Evolutionary conservation across 1,140 invertebrate species (phyloP).

Genomic region (Notospermus geniculatus): DNA sequence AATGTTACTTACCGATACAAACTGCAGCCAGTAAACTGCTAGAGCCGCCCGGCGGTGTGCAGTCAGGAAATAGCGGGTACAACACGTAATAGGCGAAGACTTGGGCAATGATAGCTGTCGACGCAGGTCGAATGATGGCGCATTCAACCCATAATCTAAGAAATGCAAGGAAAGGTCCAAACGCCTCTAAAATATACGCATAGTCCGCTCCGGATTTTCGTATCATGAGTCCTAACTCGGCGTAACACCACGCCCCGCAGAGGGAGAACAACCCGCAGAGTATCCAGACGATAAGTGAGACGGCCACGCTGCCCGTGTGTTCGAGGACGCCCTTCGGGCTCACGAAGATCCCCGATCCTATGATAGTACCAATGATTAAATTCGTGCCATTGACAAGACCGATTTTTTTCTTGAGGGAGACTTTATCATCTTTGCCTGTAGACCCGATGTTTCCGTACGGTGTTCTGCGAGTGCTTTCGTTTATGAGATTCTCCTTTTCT

Average conservation of each 20-base stretch:
- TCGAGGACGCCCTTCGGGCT: constrained; percentile 86
- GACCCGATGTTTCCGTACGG: too few relatives aligned
- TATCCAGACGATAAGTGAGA: constrained; percentile 80
- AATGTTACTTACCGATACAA: too few relatives aligned
- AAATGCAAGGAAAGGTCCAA: constrained; percentile 21
- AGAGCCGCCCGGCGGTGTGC: constrained; percentile 11
- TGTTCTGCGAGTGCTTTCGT: too few relatives aligned
- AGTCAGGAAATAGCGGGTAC: constrained; percentile 20
- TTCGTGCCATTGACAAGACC: constrained; percentile 47
- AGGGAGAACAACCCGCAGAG: constrained; percentile 77
- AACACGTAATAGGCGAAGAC: constrained; percentile 21
- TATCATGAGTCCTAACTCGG: constrained; percentile 26
- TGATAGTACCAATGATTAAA: constrained; percentile 52
- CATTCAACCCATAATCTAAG: constrained; percentile 26
- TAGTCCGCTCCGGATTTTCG: constrained; percentile 31
- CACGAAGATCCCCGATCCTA: constrained; percentile 86
- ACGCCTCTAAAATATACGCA: constrained; percentile 27
- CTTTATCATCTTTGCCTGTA: too few relatives aligned
- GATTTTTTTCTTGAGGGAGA: constrained; percentile 46
- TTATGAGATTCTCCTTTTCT: too few relatives aligned
- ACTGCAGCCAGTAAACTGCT: constrained; percentile 6
- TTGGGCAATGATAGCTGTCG: constrained; percentile 45
- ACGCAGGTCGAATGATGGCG: constrained; percentile 67
- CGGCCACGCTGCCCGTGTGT: constrained; percentile 80
- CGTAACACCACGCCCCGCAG: constrained; percentile 52